Base-by-base conservation (phyloP, 1,140 invertebrate species). In the Caenorhabditis elegans region DNA sequence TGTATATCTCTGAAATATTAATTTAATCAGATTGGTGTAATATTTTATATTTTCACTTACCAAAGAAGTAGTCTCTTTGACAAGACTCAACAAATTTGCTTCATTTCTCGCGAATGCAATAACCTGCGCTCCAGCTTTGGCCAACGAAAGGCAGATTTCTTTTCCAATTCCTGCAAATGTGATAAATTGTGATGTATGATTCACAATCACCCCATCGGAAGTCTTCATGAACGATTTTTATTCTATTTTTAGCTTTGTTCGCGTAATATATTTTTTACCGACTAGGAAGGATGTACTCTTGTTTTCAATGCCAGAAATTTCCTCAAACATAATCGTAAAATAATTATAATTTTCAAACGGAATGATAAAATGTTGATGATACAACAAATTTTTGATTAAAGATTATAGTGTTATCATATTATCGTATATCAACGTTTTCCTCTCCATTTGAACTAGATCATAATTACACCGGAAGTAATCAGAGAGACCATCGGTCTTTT, bases 161-260 rank as follows among this genome's bases (percentile, higher is more conserved):
- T 77, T 77, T 49, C 80, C 75, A 28, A 81, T 81, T 76, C 75
- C 80, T 81, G 47, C 31, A 77, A 49, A 80, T 24, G 24, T 53
- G 49, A 53, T 53, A 53, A 26, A 26, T 6, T 34, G 28, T 70
- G 31, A 70, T 70, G 31, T 70, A 15, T 70, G 60, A 70, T 70
- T 10, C 22, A 34, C 10, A 36, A n/a, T 31, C 28, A 8, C 39
- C 39, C 39, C 15, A 34, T 34, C 55, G 19, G 28, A 36, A 31
- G 34, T 8, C 1, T 0, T 26, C 3, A 53, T 36, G 6, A 15
- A 43, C 15, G 5, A 5, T 15, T 43, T 43, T 43, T 24, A 22
- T 70, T 70, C n/a, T 70, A 60, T 70, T 28, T 70, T 70, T 43
- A 31, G 6, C 10, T 34, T 17, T 43, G n/a, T n/a, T n/a, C n/a